A percentile compares a stretch with the other conserved stretches of the same genome.
phyloP scores from a whole-genome alignment of 2,113 vertebrate species.

The Apteryx mantelli region DNA sequence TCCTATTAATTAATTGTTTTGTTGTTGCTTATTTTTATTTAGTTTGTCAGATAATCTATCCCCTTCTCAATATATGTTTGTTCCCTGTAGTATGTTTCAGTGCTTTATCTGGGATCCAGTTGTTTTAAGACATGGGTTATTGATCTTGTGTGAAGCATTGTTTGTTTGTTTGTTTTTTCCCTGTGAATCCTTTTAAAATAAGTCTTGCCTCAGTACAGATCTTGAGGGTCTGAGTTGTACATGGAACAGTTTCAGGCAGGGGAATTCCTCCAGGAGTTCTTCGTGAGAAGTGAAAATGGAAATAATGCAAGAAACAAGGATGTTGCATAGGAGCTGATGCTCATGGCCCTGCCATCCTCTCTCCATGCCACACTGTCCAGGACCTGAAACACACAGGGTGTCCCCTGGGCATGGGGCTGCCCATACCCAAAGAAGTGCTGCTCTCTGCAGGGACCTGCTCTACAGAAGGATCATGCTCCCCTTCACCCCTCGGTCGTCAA shows the following conservation, averaged over 20 bases:
- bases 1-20: neutral
- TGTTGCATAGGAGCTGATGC: neutral
- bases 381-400: neutral
- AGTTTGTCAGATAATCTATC: neutral
- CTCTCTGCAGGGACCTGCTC: neutral
- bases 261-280: neutral
- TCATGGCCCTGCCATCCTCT: neutral
- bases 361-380: neutral
- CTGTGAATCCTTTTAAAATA: neutral
- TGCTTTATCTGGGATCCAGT: neutral
- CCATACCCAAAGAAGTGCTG: neutral
- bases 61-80: neutral
- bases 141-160: neutral
- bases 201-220: neutral
- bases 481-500: neutral
- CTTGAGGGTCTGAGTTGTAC: neutral
- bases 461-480: neutral
- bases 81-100: neutral
- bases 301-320: neutral
- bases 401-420: neutral
- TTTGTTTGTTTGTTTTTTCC: neutral
- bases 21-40: neutral
- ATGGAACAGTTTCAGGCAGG: neutral
- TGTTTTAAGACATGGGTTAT: neutral
- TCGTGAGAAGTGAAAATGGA: neutral